These are phyloP conservation scores for Cotesia chilonis DNA, from an alignment of 1,140 invertebrate species.

Conservation along the genomic window DNA sequence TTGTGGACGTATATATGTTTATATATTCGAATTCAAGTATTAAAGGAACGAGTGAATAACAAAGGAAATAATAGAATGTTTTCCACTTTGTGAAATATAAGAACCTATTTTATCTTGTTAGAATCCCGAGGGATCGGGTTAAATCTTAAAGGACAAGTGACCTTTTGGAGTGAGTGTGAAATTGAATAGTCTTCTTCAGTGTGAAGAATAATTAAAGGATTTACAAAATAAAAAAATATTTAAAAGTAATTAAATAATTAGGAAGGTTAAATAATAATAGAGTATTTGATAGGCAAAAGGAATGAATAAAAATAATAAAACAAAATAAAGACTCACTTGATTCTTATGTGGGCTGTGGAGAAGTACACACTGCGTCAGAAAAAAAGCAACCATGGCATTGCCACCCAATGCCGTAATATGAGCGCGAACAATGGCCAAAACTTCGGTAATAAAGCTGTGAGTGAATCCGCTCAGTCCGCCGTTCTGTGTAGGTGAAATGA, in stretches of 20 bases:
- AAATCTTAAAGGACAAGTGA: neutral
- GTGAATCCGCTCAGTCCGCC: slow-evolving; percentile 93
- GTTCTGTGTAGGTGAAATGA: slow-evolving; percentile 62
- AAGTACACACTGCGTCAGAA: slow-evolving; percentile 89
- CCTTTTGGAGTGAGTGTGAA: neutral
- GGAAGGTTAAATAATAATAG: neutral
- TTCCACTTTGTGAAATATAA: no score
- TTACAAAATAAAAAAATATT: neutral
- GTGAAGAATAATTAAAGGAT: neutral
- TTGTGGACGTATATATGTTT: neutral
- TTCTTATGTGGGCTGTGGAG: slow-evolving; percentile 95
- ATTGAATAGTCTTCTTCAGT: neutral
- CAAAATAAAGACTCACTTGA: slow-evolving; percentile 73
- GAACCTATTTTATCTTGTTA: slow-evolving; percentile 1
- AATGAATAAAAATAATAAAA: neutral
- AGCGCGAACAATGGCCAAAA: slow-evolving; percentile 88
- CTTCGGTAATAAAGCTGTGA: slow-evolving; percentile 91
- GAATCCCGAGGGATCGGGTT: slow-evolving; percentile 14
- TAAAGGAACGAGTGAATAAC: no score
- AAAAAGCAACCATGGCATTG: slow-evolving; percentile 93
- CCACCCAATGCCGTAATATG: slow-evolving; percentile 94
- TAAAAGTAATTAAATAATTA: neutral
- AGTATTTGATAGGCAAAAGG: neutral
- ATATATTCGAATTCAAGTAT: neutral
- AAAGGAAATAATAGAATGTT: no score